These are phyloP conservation scores for Linurgus olivaceus DNA, from an alignment of 2,797 vertebrate genomes.

Conservation along the genomic window DNA sequence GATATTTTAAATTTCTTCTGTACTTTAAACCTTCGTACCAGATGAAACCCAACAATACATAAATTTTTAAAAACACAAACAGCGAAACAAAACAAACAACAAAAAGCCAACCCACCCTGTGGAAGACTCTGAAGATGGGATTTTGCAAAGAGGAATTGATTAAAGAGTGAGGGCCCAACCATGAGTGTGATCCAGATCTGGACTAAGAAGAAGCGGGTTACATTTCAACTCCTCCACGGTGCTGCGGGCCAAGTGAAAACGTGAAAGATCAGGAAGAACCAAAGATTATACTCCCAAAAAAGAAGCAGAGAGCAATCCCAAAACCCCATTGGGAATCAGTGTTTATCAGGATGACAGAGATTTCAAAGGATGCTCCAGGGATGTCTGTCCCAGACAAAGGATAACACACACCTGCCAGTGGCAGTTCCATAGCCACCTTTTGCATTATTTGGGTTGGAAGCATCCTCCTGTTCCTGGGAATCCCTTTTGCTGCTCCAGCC, in stretches of 20 bases:
- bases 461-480: not conserved
- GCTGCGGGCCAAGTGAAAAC: not conserved
- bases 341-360: not conserved
- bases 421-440: not conserved
- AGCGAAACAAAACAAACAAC: not conserved
- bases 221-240: not conserved
- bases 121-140: constrained; percentile 29
- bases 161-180: not conserved
- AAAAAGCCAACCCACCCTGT: not conserved
- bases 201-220: not conserved
- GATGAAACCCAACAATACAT: constrained; percentile 63
- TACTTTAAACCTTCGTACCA: constrained; percentile 71
- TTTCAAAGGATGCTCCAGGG: not conserved
- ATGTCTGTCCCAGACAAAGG: rapidly evolving
- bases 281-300: not conserved
- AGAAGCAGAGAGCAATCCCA: not conserved
- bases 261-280: not conserved
- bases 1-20: constrained; percentile 73
- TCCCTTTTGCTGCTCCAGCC: not conserved
- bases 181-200: not conserved
- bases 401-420: not conserved
- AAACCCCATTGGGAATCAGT: not conserved
- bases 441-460: not conserved
- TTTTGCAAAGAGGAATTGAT: constrained; percentile 47
- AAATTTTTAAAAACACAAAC: not conserved